Conservation (phyloP, 2,888 invertebrate species). For the Chrysotoxum bicinctum region DNA sequence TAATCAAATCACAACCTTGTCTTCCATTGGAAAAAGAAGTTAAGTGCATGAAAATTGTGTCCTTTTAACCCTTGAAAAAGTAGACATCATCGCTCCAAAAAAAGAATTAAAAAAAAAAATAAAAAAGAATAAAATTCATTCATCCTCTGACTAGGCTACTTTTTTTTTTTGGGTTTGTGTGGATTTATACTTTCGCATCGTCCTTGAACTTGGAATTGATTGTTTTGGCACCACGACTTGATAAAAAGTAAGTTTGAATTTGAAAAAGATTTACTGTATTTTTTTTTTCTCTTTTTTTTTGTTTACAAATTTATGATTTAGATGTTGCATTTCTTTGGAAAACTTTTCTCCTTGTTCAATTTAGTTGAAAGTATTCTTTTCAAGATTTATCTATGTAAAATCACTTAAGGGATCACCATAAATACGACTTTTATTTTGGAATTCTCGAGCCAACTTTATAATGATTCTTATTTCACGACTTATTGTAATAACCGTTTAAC, state of each 20-base stretch:
- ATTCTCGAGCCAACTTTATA: no score
- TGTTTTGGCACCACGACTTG: slow-evolving; percentile 49
- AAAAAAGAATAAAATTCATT: slow-evolving; percentile 37
- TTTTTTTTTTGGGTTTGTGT: slow-evolving; percentile 33
- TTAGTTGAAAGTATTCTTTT: no score
- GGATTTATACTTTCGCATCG: slow-evolving; percentile 45
- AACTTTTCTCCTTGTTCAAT: neutral
- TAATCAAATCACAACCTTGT: neutral
- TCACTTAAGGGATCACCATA: no score
- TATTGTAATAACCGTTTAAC: no score
- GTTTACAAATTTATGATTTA: neutral
- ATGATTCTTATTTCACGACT: no score
- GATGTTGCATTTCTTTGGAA: neutral
- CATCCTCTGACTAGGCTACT: slow-evolving; percentile 42
- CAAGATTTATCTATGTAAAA: no score
- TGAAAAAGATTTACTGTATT: neutral
- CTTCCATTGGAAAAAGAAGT: slow-evolving; percentile 13
- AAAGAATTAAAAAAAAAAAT: neutral
- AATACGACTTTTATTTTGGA: no score
- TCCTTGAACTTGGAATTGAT: slow-evolving; percentile 69
- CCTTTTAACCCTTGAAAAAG: neutral
- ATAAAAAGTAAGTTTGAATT: slow-evolving; percentile 47
- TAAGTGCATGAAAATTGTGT: slow-evolving; percentile 14
- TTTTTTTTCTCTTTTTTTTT: neutral
- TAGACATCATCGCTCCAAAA: slow-evolving; percentile 42